These are phyloP conservation scores for Enteromius fasciolatus DNA, from an alignment of 2,797 vertebrate genomes.

Conservation along the genomic window DNA sequence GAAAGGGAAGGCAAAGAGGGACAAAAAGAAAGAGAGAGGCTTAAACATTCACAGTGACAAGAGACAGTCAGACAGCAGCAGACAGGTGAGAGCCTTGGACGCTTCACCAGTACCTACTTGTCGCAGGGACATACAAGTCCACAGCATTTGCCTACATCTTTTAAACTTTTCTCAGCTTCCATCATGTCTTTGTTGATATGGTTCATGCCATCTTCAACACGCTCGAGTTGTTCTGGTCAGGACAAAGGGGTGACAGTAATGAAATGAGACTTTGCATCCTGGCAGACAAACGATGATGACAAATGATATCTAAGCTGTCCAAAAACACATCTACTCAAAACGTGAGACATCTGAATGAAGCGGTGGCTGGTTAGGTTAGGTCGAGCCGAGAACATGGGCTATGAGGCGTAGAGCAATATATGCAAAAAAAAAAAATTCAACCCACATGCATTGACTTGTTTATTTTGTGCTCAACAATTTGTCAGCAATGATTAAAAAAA, in stretches of 20 bases:
- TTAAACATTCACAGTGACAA: slow-evolving; percentile 98
- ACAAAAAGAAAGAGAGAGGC: slow-evolving; percentile 81
- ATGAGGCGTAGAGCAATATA: background rate
- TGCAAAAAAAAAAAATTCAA: background rate
- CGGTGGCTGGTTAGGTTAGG: background rate
- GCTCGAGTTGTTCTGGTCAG: slow-evolving; percentile 99
- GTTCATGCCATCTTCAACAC: slow-evolving; percentile 99
- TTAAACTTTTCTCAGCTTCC: slow-evolving; percentile 99
- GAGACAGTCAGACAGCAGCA: slow-evolving; percentile 86
- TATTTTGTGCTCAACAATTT: background rate
- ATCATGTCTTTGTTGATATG: slow-evolving; percentile 99
- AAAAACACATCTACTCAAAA: slow-evolving; percentile 24
- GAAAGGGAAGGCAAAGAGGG: slow-evolving; percentile 27
- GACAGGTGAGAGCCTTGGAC: slow-evolving; percentile 86
- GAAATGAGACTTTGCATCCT: slow-evolving; percentile 88
- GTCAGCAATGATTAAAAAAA: background rate
- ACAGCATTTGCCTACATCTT: slow-evolving; percentile 99
- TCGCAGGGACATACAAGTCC: slow-evolving; percentile 99
- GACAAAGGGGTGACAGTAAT: slow-evolving; percentile 98
- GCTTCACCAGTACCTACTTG: slow-evolving; percentile 97
- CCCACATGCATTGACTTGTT: background rate
- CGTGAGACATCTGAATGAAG: slow-evolving; percentile 9
- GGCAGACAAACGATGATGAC: slow-evolving; percentile 76
- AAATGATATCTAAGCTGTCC: slow-evolving; percentile 67
- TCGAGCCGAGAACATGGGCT: background rate